Percentiles rank a stretch among this genome's conserved stretches.
Conservation (phyloP, 30 jellyfish, hydroid and myxozoan genomes). For the Chrysaora quinquecirrha region DNA sequence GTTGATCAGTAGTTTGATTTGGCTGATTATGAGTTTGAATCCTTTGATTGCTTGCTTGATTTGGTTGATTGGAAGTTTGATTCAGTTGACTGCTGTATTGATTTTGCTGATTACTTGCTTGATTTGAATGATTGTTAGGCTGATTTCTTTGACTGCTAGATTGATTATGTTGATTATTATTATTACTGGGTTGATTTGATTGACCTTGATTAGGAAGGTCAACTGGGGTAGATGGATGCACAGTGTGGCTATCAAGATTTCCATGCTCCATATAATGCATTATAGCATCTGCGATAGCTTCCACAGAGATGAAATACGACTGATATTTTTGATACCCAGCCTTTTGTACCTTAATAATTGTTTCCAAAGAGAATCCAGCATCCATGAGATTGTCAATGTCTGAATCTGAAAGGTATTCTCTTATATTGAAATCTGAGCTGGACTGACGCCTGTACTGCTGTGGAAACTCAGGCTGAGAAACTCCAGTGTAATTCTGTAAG, state of each 20-base stretch:
- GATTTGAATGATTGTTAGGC: neutral
- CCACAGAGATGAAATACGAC: constrained; percentile 56
- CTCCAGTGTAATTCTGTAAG: neutral
- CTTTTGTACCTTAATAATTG: constrained; percentile 35
- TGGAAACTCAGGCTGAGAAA: neutral
- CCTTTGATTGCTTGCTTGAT: neutral
- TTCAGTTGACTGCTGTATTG: neutral
- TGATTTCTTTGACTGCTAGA: neutral
- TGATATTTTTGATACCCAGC: constrained; percentile 38
- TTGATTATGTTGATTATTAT: too few relatives aligned
- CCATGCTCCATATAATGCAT: constrained; percentile 70
- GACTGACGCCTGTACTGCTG: neutral
- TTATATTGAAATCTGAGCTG: neutral
- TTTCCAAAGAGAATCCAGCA: constrained; percentile 73
- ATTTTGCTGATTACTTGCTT: neutral
- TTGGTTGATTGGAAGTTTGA: neutral
- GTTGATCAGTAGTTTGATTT: too few relatives aligned
- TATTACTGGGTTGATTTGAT: neutral
- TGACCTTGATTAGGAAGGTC: neutral
- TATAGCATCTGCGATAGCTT: constrained; percentile 81
- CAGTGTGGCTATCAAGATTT: constrained; percentile 35
- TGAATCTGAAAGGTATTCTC: constrained; percentile 7
- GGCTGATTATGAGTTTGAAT: too few relatives aligned
- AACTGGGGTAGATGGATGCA: neutral
- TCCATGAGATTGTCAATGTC: constrained; percentile 59